Conservation (phyloP, 2,113 vertebrate species). For the Anseranas semipalmata region DNA sequence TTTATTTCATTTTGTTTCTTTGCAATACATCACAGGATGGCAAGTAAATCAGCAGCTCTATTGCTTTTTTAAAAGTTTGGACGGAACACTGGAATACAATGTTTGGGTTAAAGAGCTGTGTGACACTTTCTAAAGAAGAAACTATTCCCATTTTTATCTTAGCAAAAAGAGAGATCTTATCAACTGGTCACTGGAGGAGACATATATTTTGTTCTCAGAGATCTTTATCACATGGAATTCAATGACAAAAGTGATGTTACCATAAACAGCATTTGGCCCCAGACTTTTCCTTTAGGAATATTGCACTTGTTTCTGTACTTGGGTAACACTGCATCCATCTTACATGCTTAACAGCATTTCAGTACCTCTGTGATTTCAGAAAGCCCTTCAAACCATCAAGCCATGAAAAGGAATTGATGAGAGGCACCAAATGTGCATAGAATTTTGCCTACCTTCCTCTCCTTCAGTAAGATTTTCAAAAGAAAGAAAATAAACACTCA, state of each 20-base stretch:
- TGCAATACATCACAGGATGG: neutral
- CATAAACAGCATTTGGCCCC: neutral
- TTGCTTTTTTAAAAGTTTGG: neutral
- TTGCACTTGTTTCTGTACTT: neutral
- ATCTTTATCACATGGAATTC: neutral
- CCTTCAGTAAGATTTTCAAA: neutral
- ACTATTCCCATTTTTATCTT: neutral
- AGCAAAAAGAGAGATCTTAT: neutral
- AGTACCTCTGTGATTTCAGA: neutral
- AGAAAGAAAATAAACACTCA: neutral
- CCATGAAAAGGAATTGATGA: neutral
- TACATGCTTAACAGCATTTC: neutral
- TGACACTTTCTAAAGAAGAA: neutral
- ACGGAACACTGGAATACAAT: neutral
- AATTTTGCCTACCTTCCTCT: neutral
- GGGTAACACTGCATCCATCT: neutral
- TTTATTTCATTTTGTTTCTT: neutral
- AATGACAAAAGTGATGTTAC: neutral
- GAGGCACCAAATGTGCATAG: neutral
- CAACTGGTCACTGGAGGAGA: neutral
- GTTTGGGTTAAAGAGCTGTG: neutral
- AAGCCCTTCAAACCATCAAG: neutral
- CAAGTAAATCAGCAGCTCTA: neutral
- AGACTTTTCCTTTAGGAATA: neutral
- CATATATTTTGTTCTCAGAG: neutral